Base-by-base conservation (phyloP, 2,888 invertebrate genomes). In the Acanthacorydalis orientalis region DNA sequence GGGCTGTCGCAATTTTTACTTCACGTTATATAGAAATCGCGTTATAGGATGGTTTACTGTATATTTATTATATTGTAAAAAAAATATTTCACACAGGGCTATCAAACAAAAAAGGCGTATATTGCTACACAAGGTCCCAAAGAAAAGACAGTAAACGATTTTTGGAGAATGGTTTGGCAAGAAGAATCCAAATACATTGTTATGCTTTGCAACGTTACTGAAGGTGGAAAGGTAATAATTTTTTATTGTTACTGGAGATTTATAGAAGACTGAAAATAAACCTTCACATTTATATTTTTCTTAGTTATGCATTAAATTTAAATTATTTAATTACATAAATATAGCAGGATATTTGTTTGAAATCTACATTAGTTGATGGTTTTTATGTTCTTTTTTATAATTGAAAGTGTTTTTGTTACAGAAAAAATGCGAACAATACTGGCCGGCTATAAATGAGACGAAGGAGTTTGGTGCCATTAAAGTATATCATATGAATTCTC, bases 381-480 rank as follows among this genome's bases (percentile, higher is more conserved):
- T n/a, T n/a, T n/a, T n/a, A n/a, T n/a, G n/a, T n/a, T n/a, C n/a
- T n/a, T n/a, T n/a, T n/a, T n/a, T n/a, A n/a, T n/a, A n/a, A n/a
- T n/a, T n/a, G n/a, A n/a, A n/a, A 2, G 37, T 45, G 23, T 44
- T 44, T 49, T 52, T 43, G 10, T 57, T 55, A 46, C 49, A 69
- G 68, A 64, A 60, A 55, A 71, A 70, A 54, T 69, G 70, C 47
- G 68, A 70, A 46, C 64, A 68, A 54, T 73, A 72, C 52, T 72
- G 72, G 72, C 69, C 69, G 0, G 64, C 68, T 15, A 60, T 64
- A 14, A 65, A 65, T 14, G 61, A 66, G 51, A 60, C 61, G 46
- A 53, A 57, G 16, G 56, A 57, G 7, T 66, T 63, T 47, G 64
- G 62, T 3, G 55, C 58, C 1, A 56, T 69, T 7, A 51, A 55